Conservation (phyloP, 2,113 vertebrate genomes). For the Trinectes maculatus region DNA sequence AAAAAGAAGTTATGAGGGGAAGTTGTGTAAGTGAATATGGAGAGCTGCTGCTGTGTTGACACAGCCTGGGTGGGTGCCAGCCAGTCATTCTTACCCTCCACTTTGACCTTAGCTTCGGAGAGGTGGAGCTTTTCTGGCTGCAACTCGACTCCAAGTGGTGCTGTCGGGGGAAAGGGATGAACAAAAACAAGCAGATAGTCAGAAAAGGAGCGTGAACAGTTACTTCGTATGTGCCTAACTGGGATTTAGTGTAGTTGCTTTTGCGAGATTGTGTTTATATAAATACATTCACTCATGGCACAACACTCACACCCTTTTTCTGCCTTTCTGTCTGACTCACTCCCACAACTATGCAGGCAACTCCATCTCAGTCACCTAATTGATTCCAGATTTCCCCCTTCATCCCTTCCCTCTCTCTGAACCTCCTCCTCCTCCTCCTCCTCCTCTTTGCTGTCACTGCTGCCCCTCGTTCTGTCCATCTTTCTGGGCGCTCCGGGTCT, state of each 20-base stretch:
- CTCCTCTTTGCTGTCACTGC: constrained; percentile 55
- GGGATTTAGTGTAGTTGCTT: not conserved
- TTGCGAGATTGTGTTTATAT: constrained; percentile 38
- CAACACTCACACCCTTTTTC: constrained; percentile 54
- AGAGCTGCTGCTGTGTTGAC: constrained; percentile 63
- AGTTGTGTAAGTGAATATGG: constrained; percentile 51
- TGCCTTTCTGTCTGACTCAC: constrained; percentile 74
- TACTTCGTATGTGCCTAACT: not conserved
- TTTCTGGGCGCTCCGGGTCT: constrained; percentile 48
- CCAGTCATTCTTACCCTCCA: constrained; percentile 57
- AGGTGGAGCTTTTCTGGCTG: constrained; percentile 58
- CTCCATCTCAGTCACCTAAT: constrained; percentile 77
- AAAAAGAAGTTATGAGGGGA: constrained; percentile 46
- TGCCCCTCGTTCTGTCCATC: constrained; percentile 42
- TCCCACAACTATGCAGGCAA: constrained; percentile 78
- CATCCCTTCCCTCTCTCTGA: constrained; percentile 52
- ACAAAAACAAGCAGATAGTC: not conserved
- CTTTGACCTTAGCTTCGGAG: constrained; percentile 66
- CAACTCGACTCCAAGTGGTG: constrained; percentile 48
- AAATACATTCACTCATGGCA: constrained; percentile 43
- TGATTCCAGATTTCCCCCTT: constrained; percentile 77
- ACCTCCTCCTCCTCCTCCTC: constrained; percentile 33
- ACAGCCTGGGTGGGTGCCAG: constrained; percentile 66
- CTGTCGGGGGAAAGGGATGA: not conserved
- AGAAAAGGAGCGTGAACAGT: not conserved